Evolutionary conservation across 2,888 invertebrate genomes (phyloP), one percentile per base, ranked within the genome.

Genomic region (Drosophila buzzatii): DNA sequence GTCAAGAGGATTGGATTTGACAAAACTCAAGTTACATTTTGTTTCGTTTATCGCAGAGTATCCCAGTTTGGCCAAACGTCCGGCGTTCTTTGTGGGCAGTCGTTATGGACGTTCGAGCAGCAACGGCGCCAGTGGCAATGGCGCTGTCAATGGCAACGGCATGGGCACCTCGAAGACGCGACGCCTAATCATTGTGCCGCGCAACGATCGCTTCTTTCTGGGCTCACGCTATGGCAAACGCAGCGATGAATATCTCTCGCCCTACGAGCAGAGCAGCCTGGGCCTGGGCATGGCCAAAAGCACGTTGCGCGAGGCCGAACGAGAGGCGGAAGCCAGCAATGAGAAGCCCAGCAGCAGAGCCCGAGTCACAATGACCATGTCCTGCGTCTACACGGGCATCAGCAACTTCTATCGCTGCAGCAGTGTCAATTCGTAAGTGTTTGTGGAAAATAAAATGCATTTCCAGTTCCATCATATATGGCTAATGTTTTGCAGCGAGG

Each of bases 331-430:
- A 6, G 18, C 18, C 5, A 61, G 31, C 10, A 69, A 57, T 7
- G 73, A 70, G 14, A 70, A 70, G 10, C 23, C 23, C 3, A 68
- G 37, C n/a, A 63, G 55, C 41, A 51, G 67, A 39, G 20, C 62
- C 10, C 67, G 56, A 41, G n/a, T 55, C 31, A 44, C 49, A 12
- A 27, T 62, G 27, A 79, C 79, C 42, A 89, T 92, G 90, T 86
- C 93, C 14, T 94, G 94, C 79, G 90, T 92, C 65, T 94, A 94
- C 84, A 94, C 94, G 18, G 94, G 94, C 65, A 89, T 94, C 51
- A 92, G 93, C 65, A 93, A 94, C 88, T 92, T 94, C 65, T 94
- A 94, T 82, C 93, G 94, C 78, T 94, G 94, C 91, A 93, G 89
- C 85, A 92, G 92, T 79, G 93, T 93, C 81, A 92, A 93, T 77